phyloP scores from a whole-genome alignment of 2,797 vertebrate genomes.

The Ptychadena robeensis region DNA sequence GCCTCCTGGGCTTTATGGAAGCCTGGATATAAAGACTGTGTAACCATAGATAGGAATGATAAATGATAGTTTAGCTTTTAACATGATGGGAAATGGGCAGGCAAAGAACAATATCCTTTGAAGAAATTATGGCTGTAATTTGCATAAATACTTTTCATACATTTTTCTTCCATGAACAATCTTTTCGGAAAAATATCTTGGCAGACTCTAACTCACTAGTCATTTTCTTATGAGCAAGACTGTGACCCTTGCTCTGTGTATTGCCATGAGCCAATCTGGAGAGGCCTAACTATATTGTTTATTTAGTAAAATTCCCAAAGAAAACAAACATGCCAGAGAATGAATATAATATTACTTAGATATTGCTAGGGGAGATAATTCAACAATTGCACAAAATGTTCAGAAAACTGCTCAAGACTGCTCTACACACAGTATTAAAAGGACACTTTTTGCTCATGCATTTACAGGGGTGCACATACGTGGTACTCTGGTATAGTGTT shows the following conservation, averaged over 20 bases:
- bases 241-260: constrained; percentile 3
- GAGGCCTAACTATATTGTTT: not conserved
- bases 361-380: not conserved
- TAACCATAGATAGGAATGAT: not conserved
- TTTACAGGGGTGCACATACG: too few species aligned
- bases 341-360: not conserved
- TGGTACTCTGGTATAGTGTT: too few species aligned
- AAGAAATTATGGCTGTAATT: constrained; percentile 14
- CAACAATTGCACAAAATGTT: too few species aligned
- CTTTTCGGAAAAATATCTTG: constrained; percentile 11
- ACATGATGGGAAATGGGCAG: not conserved
- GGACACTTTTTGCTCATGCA: too few species aligned
- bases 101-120: not conserved
- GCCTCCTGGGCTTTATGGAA: not conserved
- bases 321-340: not conserved
- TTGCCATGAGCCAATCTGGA: constrained; percentile 19
- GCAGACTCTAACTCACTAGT: constrained; percentile 10
- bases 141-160: constrained; percentile 18
- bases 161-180: constrained; percentile 30
- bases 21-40: not conserved
- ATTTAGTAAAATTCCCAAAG: not conserved
- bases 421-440: too few species aligned
- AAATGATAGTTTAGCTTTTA: not conserved
- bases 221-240: not conserved
- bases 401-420: too few species aligned